These are phyloP conservation scores for Pseudomyrmex flavicornis DNA, from an alignment of 1,140 invertebrate species.

Conservation along the genomic window DNA sequence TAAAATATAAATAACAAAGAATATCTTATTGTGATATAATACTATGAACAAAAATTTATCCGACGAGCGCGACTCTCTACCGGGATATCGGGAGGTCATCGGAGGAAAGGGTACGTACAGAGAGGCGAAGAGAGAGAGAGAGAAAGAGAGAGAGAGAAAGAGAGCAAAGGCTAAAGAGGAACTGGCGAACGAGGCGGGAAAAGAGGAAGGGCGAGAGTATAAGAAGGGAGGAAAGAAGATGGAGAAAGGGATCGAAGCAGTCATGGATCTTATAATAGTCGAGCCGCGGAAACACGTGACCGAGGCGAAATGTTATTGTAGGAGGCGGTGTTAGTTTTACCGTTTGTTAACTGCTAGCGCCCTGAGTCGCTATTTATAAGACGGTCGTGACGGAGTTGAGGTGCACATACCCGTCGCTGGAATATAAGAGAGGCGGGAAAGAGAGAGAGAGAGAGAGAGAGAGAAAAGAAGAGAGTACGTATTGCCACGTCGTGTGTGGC, in stretches of 20 bases:
- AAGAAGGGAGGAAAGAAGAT: not conserved
- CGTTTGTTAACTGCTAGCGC: constrained; percentile 81
- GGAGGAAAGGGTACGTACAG: not conserved
- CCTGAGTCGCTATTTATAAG: constrained; percentile 80
- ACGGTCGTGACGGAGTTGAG: constrained; percentile 35
- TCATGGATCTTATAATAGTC: constrained; percentile 80
- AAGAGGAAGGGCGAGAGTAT: not conserved
- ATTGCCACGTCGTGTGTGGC: constrained; percentile 77
- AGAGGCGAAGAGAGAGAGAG: no score
- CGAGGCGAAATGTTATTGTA: constrained; percentile 83
- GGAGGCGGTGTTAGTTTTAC: constrained; percentile 82
- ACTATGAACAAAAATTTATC: not conserved
- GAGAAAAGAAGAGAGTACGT: no score
- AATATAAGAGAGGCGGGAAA: constrained; percentile 7
- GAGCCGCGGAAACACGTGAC: constrained; percentile 79
- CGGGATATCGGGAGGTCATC: not conserved
- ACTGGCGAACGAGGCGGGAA: constrained; percentile 8
- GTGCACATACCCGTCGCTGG: constrained; percentile 64
- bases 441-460: not conserved
- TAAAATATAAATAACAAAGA: no score
- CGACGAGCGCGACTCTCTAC: not conserved
- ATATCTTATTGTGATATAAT: not conserved
- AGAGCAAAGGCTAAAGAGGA: not conserved
- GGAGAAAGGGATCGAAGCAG: constrained; percentile 62
- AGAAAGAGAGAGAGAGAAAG: no score